These are phyloP conservation scores for Drosophila varians DNA, from an alignment of 1,140 invertebrate species.

Conservation along the genomic window DNA sequence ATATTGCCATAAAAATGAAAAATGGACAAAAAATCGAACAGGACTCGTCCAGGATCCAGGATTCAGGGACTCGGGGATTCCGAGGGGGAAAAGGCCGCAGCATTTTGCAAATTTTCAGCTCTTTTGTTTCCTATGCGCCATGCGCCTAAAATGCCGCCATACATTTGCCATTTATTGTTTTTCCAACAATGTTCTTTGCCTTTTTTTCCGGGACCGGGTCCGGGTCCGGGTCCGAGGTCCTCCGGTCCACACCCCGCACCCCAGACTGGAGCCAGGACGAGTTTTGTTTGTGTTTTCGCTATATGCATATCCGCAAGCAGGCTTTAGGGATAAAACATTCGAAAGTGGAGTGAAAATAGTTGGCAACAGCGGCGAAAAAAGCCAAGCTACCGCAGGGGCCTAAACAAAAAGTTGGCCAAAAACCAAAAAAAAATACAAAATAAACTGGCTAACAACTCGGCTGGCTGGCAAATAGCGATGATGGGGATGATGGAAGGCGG, in stretches of 20 bases:
- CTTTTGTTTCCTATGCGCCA: conserved; percentile 59
- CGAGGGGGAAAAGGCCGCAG: conserved; percentile 18
- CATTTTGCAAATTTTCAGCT: conserved; percentile 76
- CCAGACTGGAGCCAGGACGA: background rate
- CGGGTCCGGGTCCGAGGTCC: too few relatives aligned
- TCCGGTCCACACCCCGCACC: conserved; percentile 6
- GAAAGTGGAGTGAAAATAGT: conserved; percentile 78
- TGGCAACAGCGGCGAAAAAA: conserved; percentile 47
- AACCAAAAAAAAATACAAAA: background rate
- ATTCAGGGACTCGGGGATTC: too few relatives aligned
- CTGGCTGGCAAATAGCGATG: conserved; percentile 7
- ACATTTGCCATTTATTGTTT: conserved; percentile 82
- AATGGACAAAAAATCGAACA: conserved; percentile 30
- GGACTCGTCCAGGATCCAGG: background rate
- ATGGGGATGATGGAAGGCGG: conserved; percentile 4
- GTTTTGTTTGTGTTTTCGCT: conserved; percentile 49
- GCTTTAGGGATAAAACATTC: conserved; percentile 79
- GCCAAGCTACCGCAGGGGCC: conserved; percentile 62
- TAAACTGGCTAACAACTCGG: conserved; percentile 55
- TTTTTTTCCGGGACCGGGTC: conserved; percentile 28
- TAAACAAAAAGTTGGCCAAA: conserved; percentile 45
- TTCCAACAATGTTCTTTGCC: conserved; percentile 63
- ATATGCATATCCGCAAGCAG: conserved; percentile 76
- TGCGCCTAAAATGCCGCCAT: conserved; percentile 77
- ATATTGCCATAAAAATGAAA: conserved; percentile 79